phyloP scores from a whole-genome alignment of 2,113 vertebrate genomes.

The Neogobius melanostomus region DNA sequence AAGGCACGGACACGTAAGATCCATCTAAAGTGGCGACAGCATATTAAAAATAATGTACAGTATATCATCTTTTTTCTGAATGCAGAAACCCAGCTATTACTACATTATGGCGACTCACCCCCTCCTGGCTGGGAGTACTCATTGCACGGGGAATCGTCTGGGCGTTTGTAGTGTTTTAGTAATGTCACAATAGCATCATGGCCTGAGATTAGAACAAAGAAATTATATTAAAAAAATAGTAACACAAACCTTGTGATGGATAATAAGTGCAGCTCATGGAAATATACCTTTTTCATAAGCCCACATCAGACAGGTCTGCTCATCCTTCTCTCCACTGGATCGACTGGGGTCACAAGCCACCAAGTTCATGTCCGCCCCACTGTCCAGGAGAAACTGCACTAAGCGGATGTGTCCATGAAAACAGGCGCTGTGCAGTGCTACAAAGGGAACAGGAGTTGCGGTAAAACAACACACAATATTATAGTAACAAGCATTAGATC shows the following conservation, averaged over 20 bases:
- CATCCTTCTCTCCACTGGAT: slow-evolving; percentile 95
- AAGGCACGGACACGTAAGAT: slow-evolving; percentile 92
- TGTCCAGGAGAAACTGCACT: slow-evolving; percentile 91
- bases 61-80: not conserved
- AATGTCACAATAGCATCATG: slow-evolving; percentile 92
- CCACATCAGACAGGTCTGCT: slow-evolving; percentile 98
- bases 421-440: slow-evolving; percentile 92
- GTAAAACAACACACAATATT: not conserved
- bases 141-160: slow-evolving; percentile 90
- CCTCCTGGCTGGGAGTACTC: slow-evolving; percentile 96
- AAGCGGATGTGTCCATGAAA: slow-evolving; percentile 92
- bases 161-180: slow-evolving; percentile 92
- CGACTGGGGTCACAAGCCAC: slow-evolving; percentile 94
- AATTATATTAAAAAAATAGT: not conserved
- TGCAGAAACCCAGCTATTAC: not conserved
- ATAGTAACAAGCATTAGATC: not conserved
- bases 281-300: slow-evolving; percentile 93
- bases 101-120: slow-evolving; percentile 73
- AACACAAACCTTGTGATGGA: not conserved
- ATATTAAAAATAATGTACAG: slow-evolving; percentile 7
- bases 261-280: not conserved
- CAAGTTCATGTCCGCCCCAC: slow-evolving; percentile 93
- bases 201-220: slow-evolving; percentile 68
- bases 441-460: not conserved
- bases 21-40: slow-evolving; percentile 81